Evolutionary conservation across 2,888 invertebrate genomes (phyloP).

Genomic region (Tortrix viridana): DNA sequence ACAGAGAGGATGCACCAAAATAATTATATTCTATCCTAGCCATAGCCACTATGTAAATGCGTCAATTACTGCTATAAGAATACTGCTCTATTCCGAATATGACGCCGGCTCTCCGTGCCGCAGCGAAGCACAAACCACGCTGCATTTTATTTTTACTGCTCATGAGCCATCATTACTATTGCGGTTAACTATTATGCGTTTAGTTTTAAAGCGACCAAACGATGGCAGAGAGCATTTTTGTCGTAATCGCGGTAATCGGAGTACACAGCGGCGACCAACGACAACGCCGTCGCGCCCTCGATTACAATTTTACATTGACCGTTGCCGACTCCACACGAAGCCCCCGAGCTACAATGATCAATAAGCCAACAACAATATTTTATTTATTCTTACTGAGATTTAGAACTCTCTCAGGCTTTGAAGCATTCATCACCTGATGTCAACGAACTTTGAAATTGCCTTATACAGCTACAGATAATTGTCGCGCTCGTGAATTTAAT

Average conservation of each 20-base stretch:
- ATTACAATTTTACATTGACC: conserved; percentile 58
- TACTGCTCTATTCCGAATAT: conserved; percentile 60
- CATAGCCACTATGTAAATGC: conserved; percentile 8
- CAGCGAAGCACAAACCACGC: conserved; percentile 50
- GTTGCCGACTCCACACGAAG: conserved; percentile 41
- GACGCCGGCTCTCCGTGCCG: conserved; percentile 53
- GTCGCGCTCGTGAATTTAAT: conserved; percentile 30
- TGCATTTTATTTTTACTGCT: conserved; percentile 61
- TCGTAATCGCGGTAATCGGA: conserved; percentile 66
- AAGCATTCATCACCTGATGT: conserved; percentile 22
- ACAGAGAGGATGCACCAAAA: not conserved
- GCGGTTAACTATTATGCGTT: conserved; percentile 62
- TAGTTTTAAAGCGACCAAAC: conserved; percentile 65
- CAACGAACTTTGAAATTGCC: conserved; percentile 34
- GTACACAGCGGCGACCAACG: conserved; percentile 55
- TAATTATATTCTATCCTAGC: not conserved
- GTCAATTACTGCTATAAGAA: conserved; percentile 50
- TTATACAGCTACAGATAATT: conserved; percentile 29
- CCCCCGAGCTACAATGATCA: conserved; percentile 45
- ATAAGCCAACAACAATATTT: conserved; percentile 34
- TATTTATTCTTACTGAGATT: conserved; percentile 34
- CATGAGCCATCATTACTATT: conserved; percentile 55
- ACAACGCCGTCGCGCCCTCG: conserved; percentile 44
- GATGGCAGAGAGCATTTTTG: conserved; percentile 63
- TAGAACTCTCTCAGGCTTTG: conserved; percentile 35